These are phyloP conservation scores for Propsilocerus akamusi DNA, from an alignment of 1,140 invertebrate species.

Conservation along the genomic window DNA sequence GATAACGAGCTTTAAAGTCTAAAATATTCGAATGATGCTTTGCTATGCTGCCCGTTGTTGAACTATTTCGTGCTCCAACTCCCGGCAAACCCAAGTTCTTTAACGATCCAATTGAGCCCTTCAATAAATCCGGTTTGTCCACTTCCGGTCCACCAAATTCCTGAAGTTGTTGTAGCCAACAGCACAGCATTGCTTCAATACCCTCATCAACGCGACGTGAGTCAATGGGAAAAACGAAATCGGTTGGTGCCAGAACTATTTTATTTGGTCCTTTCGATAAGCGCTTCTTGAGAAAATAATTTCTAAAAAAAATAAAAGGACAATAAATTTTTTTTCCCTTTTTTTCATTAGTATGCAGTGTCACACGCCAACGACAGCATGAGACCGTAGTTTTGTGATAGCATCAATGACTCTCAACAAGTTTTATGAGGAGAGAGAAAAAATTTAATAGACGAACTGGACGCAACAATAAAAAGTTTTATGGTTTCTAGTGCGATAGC, in stretches of 20 bases:
- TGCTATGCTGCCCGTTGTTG: slow-evolving; percentile 37
- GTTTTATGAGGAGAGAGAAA: background rate
- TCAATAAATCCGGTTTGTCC: slow-evolving; percentile 62
- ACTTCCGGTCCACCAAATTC: slow-evolving; percentile 60
- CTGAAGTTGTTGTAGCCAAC: slow-evolving; percentile 59
- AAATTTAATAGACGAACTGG: background rate
- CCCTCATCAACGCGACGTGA: slow-evolving; percentile 54
- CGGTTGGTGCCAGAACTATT: slow-evolving; percentile 48
- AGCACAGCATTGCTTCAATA: slow-evolving; percentile 63
- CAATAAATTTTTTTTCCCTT: too few relatives aligned
- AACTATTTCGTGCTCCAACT: slow-evolving; percentile 18
- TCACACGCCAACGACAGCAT: too few relatives aligned
- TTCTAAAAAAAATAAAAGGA: slow-evolving; percentile 22
- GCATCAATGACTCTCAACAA: background rate
- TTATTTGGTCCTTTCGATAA: slow-evolving; percentile 57
- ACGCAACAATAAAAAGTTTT: too few relatives aligned
- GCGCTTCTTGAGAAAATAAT: slow-evolving; percentile 40
- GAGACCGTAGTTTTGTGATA: background rate
- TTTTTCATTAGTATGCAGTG: too few relatives aligned
- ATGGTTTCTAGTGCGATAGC: too few relatives aligned
- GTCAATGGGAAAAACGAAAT: slow-evolving; percentile 54
- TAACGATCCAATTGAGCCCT: slow-evolving; percentile 51
- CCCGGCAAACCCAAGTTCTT: slow-evolving; percentile 29
- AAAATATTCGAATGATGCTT: slow-evolving; percentile 37
- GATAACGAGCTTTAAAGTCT: slow-evolving; percentile 52